These are phyloP conservation scores for Sipha flava DNA, from an alignment of 1,140 invertebrate genomes.

Conservation along the genomic window DNA sequence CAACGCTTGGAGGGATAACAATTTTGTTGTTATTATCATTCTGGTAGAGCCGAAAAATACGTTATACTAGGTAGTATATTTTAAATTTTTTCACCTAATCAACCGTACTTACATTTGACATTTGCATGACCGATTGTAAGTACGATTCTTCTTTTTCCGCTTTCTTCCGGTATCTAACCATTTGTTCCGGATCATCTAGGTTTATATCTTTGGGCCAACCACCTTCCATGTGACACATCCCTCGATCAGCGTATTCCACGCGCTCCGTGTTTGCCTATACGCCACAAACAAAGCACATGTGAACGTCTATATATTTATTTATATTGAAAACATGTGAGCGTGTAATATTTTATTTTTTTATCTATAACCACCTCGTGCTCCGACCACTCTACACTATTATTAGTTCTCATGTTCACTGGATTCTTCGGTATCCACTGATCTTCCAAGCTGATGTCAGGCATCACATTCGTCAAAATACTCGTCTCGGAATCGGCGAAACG, in stretches of 20 bases:
- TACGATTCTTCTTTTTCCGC: conserved; percentile 93
- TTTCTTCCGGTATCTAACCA: conserved; percentile 78
- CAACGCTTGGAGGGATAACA: no score
- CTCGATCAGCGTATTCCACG: conserved; percentile 67
- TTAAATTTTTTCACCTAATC: no score
- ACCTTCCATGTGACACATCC: conserved; percentile 86
- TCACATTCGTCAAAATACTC: neutral
- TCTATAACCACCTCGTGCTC: neutral
- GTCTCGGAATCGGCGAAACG: neutral
- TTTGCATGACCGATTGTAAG: conserved; percentile 69
- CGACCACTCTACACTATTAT: neutral
- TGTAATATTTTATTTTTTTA: neutral
- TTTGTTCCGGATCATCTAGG: conserved; percentile 79
- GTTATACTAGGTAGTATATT: no score
- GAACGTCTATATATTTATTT: neutral
- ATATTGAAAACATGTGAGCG: neutral
- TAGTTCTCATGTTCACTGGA: neutral
- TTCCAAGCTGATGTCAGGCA: neutral
- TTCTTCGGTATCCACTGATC: neutral
- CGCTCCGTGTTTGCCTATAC: conserved; percentile 47
- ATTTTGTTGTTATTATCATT: no score
- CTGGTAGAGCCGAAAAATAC: no score
- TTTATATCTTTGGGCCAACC: conserved; percentile 97
- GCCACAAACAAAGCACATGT: neutral
- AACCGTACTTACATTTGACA: conserved; percentile 50